phyloP scores from a whole-genome alignment of 2,113 vertebrate species.

The Heterotis niloticus region DNA sequence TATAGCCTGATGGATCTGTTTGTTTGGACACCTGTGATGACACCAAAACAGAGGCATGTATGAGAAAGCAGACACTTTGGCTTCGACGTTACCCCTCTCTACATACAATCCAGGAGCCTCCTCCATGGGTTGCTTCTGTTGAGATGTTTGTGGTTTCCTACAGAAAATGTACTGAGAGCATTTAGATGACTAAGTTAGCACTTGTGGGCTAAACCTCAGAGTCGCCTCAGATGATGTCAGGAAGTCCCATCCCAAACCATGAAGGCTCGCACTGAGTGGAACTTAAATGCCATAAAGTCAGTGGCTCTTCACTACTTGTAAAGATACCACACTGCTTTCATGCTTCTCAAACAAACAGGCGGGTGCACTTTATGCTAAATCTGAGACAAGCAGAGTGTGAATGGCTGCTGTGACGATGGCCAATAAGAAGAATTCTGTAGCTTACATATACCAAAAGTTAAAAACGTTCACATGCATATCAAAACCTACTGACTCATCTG shows the following conservation, averaged over 20 bases:
- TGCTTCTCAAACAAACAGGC: not conserved
- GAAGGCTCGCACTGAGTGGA: not conserved
- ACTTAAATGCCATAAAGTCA: not conserved
- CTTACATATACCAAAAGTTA: not conserved
- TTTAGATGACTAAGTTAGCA: not conserved
- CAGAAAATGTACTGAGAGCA: not conserved
- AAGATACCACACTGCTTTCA: not conserved
- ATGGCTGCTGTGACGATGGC: not conserved
- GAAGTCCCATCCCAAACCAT: too few relatives aligned
- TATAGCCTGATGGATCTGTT: not conserved
- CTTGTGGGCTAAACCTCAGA: too few relatives aligned
- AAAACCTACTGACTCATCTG: not conserved
- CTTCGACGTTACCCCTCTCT: too few relatives aligned
- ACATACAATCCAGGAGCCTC: not conserved
- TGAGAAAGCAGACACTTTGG: not conserved
- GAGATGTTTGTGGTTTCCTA: not conserved
- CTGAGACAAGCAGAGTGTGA: not conserved
- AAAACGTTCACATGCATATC: not conserved
- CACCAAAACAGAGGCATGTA: not conserved
- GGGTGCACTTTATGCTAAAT: not conserved
- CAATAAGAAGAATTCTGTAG: not conserved
- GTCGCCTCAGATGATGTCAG: too few relatives aligned
- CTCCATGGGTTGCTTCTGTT: not conserved
- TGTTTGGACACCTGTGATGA: not conserved
- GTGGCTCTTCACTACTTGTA: not conserved